Conservation (phyloP, 2,888 invertebrate genomes). For the Limenitis camilla region DNA sequence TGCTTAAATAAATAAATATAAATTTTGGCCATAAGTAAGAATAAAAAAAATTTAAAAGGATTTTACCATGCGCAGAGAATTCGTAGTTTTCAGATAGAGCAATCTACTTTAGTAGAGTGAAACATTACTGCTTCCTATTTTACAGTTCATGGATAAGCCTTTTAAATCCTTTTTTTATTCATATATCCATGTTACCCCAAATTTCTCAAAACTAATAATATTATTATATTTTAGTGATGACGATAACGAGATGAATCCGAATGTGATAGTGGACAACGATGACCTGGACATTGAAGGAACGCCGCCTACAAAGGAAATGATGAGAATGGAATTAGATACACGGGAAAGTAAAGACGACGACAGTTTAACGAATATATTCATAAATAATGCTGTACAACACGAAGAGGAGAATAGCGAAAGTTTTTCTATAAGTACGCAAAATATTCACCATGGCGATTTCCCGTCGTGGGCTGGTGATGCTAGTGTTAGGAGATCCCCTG, state of each 20-base stretch:
- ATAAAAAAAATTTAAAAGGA: too few species aligned
- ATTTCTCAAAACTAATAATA: too few species aligned
- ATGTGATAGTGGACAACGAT: slow-evolving; percentile 89
- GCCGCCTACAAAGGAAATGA: slow-evolving; percentile 26
- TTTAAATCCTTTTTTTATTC: too few species aligned
- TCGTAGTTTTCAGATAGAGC: too few species aligned
- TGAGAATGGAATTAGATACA: slow-evolving; percentile 18
- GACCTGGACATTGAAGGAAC: slow-evolving; percentile 76
- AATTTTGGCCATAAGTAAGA: too few species aligned
- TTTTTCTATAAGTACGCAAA: slow-evolving; percentile 24
- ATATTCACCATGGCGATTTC: slow-evolving; percentile 44
- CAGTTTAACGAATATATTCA: slow-evolving; percentile 31
- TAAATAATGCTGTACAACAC: slow-evolving; percentile 33
- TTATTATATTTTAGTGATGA: slow-evolving; percentile 77
- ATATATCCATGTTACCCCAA: too few species aligned
- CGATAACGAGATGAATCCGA: slow-evolving; percentile 75
- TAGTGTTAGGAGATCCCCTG: slow-evolving; percentile 83
- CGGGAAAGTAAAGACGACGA: slow-evolving; percentile 18
- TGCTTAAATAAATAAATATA: too few species aligned
- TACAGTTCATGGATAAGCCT: too few species aligned
- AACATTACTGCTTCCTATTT: too few species aligned
- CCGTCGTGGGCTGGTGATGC: slow-evolving; percentile 79
- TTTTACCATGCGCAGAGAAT: too few species aligned
- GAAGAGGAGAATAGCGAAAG: slow-evolving; percentile 20
- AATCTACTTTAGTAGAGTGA: too few species aligned